Conservation (phyloP, 2,113 vertebrate species). For the Hemiscyllium ocellatum region DNA sequence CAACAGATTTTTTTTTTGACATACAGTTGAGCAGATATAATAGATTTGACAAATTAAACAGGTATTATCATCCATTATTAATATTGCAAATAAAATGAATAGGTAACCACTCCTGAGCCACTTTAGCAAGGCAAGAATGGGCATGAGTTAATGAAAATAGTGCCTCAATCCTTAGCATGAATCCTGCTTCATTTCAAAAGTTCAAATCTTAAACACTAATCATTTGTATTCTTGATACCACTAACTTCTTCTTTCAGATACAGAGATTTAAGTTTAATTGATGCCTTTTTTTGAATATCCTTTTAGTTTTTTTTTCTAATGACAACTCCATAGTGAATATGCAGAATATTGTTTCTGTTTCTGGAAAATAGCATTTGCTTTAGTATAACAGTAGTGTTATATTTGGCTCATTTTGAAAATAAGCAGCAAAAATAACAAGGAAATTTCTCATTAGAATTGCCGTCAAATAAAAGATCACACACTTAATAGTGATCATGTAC, state of each 20-base stretch:
- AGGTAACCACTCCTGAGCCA: neutral
- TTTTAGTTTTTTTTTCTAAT: neutral
- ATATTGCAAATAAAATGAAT: neutral
- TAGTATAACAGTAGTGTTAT: neutral
- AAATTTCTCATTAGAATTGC: neutral
- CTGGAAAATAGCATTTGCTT: neutral
- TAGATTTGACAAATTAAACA: neutral
- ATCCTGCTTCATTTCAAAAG: neutral
- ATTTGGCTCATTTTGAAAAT: neutral
- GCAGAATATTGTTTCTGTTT: neutral
- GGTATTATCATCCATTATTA: neutral
- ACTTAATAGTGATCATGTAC: neutral
- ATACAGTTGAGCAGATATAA: neutral
- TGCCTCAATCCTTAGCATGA: no score
- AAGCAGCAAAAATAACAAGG: neutral
- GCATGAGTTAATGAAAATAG: neutral
- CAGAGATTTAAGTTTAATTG: neutral
- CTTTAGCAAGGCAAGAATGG: neutral
- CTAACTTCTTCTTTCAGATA: neutral
- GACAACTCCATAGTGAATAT: neutral
- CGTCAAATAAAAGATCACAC: constrained; percentile 10
- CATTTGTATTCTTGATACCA: neutral
- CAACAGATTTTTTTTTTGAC: neutral
- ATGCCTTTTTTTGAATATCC: neutral
- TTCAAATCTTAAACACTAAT: neutral